Percentiles rank a stretch among this genome's conserved stretches.
Conservation (phyloP, 2,797 vertebrate genomes). For the Zalophus californianus region DNA sequence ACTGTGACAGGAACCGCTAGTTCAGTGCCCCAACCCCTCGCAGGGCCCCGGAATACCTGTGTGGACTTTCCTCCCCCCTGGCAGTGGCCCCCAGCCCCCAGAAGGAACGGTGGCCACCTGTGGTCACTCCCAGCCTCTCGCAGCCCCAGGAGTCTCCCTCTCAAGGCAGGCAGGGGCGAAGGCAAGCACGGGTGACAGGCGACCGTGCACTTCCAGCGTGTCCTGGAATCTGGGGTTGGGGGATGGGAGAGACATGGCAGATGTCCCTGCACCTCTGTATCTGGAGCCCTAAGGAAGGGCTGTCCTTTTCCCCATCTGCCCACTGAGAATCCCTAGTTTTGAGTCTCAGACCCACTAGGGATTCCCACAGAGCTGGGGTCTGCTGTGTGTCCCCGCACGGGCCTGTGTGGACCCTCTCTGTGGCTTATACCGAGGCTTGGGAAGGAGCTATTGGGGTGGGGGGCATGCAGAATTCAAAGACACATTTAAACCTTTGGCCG, state of each 20-base stretch:
- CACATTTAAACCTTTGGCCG: background rate
- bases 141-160: too few relatives aligned
- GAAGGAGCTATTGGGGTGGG: too few relatives aligned
- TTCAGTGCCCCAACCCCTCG: slow-evolving; percentile 77
- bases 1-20: slow-evolving; percentile 90
- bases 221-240: background rate
- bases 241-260: too few relatives aligned
- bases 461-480: background rate
- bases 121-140: background rate
- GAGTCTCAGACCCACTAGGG: accelerated
- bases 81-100: background rate
- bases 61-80: too few relatives aligned
- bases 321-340: background rate
- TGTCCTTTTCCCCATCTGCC: background rate
- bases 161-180: background rate
- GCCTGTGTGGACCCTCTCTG: background rate
- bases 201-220: accelerated
- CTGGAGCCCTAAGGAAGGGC: background rate
- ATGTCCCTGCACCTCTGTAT: background rate
- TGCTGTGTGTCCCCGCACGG: accelerated
- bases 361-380: background rate
- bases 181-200: background rate
- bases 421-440: too few relatives aligned
- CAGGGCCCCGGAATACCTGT: background rate
- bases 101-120: too few relatives aligned